Evolutionary conservation across 2,888 invertebrate species (phyloP).

Genomic region (Conomelus anceps): DNA sequence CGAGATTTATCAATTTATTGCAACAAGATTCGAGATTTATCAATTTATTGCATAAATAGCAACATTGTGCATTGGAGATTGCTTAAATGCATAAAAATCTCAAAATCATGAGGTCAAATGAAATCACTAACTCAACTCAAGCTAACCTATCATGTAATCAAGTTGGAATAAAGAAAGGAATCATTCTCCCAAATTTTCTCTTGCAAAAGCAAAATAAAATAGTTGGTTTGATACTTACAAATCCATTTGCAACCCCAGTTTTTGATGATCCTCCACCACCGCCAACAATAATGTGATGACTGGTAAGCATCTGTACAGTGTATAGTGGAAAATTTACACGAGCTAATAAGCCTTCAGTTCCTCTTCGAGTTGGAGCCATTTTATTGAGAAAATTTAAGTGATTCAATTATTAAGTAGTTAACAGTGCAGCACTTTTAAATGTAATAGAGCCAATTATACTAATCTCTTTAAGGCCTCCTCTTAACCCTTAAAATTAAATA

Average conservation of each 20-base stretch:
- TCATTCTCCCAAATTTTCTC: no score
- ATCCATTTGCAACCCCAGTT: slow-evolving; percentile 95
- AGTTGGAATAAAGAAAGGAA: no score
- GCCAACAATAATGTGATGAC: slow-evolving; percentile 88
- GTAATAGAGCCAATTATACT: background rate
- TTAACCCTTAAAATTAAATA: background rate
- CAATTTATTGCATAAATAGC: no score
- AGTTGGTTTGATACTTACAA: slow-evolving; percentile 60
- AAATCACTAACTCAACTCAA: no score
- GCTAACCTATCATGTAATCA: no score
- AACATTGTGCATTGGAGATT: no score
- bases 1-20: no score
- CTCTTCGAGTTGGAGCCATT: slow-evolving; percentile 54
- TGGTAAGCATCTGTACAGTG: slow-evolving; percentile 81
- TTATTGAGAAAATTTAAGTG: slow-evolving; percentile 24
- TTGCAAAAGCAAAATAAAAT: background rate
- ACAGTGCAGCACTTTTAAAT: background rate
- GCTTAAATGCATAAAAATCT: no score
- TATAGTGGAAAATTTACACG: slow-evolving; percentile 91
- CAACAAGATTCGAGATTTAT: no score
- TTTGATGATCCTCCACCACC: slow-evolving; percentile 96
- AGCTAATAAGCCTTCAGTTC: slow-evolving; percentile 52
- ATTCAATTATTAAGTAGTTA: background rate
- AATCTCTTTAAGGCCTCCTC: background rate
- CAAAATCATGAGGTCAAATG: no score